Base-by-base conservation (phyloP, 2,888 invertebrate species). In the Dryocosmus kuriphilus region DNA sequence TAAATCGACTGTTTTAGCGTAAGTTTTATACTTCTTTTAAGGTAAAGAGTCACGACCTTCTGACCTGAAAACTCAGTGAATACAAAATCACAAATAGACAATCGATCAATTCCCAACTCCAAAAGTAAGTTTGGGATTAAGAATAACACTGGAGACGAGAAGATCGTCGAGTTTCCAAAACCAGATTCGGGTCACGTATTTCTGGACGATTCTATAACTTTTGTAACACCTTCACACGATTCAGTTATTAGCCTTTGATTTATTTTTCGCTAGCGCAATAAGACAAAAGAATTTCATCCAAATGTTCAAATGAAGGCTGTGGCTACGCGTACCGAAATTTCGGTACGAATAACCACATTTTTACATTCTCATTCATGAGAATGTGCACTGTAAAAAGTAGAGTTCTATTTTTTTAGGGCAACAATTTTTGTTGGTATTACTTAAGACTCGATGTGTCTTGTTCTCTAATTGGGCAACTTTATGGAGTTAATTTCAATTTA, bases 11-110 rank as follows among this genome's bases (percentile, higher is more conserved):
- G 4, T 41, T 41, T 41, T 16, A 41, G 3, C 3, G 14, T 4
- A 16, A 41, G 41, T 4, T 41, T 16, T 14, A 41, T 14, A 41
- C 4, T 41, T 41, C 41, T 14, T 41, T 16, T 14, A 4, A 0
- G 16, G 16, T 41, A 14, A 16, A 41, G 41, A 65, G 24, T 38
- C 38, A 65, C 8, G 63, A 65, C 65, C 38, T 65, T 65, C 24
- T 65, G 65, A 65, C 65, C 41, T 65, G 24, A 65, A 65, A 65
- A 38, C 38, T 65, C 41, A 24, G 6, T 65, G 41, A 65, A 65
- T 65, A 24, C 1, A 41, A 65, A 65, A 65, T 65, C 65, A 24
- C 65, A 65, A 65, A 38, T 38, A 38, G 38, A 65, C 38, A 65
- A 65, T 65, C 65, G 38, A 38, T 65, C 41, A 65, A 41, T 65